Conservation (phyloP, 1,140 invertebrate species). For the Pseudomyrmex flavicornis region DNA sequence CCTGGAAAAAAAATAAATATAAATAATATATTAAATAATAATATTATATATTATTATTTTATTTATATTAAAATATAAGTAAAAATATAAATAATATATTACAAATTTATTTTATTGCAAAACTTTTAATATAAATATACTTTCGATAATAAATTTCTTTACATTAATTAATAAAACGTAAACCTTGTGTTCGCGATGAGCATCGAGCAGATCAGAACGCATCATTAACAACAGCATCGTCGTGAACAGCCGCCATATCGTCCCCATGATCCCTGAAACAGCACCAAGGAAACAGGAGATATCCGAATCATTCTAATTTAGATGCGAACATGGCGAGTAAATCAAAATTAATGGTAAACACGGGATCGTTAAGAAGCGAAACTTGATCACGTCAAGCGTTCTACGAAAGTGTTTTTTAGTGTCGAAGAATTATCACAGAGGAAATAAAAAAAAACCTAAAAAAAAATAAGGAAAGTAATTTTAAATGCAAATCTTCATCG, state of each 20-base stretch:
- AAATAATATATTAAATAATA: background rate
- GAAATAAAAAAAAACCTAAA: background rate
- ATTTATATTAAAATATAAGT: too few relatives aligned
- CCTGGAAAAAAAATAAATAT: constrained; percentile 79
- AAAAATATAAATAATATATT: background rate
- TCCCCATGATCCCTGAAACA: constrained; percentile 78
- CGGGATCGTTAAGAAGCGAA: background rate
- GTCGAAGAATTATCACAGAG: background rate
- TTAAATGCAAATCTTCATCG: constrained; percentile 19
- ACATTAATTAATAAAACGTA: constrained; percentile 26
- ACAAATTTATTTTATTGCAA: background rate
- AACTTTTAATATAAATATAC: background rate
- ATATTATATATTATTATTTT: too few relatives aligned
- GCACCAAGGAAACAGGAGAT: constrained; percentile 41
- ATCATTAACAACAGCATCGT: constrained; percentile 70
- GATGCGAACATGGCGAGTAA: background rate
- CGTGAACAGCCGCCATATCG: constrained; percentile 65
- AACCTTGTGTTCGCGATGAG: constrained; percentile 84
- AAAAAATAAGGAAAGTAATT: background rate
- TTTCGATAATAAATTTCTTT: constrained; percentile 16
- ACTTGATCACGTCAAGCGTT: background rate
- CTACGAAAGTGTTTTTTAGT: background rate
- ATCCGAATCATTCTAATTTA: constrained; percentile 51
- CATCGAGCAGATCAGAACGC: constrained; percentile 73
- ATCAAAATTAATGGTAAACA: background rate